These are phyloP conservation scores for Hydrophis major DNA, from an alignment of 2,797 vertebrate genomes.

Conservation along the genomic window DNA sequence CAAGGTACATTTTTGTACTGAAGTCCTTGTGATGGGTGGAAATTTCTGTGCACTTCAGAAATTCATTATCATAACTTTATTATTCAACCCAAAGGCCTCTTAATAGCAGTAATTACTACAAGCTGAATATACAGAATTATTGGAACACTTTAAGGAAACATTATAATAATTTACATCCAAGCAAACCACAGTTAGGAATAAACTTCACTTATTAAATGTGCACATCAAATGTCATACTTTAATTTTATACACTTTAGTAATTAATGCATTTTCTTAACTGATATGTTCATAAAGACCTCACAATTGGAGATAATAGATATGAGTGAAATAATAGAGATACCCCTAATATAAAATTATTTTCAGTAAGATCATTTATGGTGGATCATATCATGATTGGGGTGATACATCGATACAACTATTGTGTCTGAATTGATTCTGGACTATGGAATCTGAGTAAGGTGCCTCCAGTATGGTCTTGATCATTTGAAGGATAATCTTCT, in stretches of 20 bases:
- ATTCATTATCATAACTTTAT: not conserved
- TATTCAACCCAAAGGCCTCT: slow-evolving; percentile 3
- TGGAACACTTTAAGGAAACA: not conserved
- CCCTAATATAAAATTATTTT: not conserved
- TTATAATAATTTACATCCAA: not conserved
- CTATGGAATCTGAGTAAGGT: not conserved
- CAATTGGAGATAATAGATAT: not conserved
- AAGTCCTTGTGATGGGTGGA: not conserved
- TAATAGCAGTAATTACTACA: not conserved
- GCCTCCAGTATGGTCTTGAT: not conserved
- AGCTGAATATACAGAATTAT: not conserved
- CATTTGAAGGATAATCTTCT: not conserved
- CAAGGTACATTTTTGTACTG: not conserved
- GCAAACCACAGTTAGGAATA: not conserved
- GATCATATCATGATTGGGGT: not conserved
- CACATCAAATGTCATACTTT: not conserved
- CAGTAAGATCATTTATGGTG: not conserved
- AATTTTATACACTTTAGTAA: not conserved
- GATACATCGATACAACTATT: not conserved
- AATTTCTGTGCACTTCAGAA: not conserved
- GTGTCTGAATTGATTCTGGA: not conserved
- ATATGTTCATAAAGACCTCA: not conserved
- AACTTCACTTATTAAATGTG: not conserved
- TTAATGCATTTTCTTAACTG: not conserved
- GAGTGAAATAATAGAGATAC: not conserved